phyloP scores from a whole-genome alignment of 1,140 invertebrate species.

The Theocolax elegans region DNA sequence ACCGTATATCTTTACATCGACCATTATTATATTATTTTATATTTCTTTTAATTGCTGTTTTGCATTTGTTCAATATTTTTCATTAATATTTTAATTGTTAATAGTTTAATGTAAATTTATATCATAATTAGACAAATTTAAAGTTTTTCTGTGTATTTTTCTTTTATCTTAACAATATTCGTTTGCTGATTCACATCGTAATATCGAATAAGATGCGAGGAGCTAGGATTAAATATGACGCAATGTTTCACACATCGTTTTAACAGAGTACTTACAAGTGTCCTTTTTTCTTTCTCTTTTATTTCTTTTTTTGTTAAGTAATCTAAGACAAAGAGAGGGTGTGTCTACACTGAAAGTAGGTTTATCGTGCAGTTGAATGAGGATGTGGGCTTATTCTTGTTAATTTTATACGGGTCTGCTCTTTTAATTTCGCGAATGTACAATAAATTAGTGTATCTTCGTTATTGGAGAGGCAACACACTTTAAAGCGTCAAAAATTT shows the following conservation, averaged over 20 bases:
- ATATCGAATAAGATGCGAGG: too few species aligned
- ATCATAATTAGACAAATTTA: not conserved
- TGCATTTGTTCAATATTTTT: too few species aligned
- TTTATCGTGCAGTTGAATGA: not conserved
- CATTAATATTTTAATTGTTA: not conserved
- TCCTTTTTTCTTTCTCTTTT: not conserved
- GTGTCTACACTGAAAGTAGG: not conserved
- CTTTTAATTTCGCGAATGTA: conserved; percentile 4
- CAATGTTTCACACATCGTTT: not conserved
- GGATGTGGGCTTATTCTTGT: not conserved
- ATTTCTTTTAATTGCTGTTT: too few species aligned
- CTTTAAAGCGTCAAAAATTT: too few species aligned
- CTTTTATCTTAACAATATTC: too few species aligned
- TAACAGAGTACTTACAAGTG: not conserved
- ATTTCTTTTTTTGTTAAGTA: not conserved
- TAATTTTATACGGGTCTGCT: not conserved
- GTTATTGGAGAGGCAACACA: too few species aligned
- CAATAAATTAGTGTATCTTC: too few species aligned
- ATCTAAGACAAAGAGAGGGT: not conserved
- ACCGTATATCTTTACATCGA: too few species aligned
- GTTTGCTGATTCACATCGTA: too few species aligned
- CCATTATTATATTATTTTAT: too few species aligned
- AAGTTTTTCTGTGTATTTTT: too few species aligned
- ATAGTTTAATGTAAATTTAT: not conserved
- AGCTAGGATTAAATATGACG: too few species aligned